Conservation (phyloP, 2,797 vertebrate species). For the Tenualosa thibaudeaui region DNA sequence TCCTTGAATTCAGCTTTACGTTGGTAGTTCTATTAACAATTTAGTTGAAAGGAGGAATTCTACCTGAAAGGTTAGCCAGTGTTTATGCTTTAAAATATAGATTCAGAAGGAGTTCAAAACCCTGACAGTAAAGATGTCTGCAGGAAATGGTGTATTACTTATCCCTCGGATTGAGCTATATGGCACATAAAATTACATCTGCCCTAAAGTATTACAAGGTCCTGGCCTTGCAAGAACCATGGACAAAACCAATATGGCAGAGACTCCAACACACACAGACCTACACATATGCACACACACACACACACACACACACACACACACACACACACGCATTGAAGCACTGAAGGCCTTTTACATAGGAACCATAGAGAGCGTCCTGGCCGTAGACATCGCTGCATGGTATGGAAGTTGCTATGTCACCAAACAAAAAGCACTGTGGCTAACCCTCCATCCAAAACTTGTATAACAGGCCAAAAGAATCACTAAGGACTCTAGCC, state of each 20-base stretch:
- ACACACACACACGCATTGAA: too few relatives aligned
- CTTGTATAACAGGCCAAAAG: too few relatives aligned
- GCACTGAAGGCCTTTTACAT: too few relatives aligned
- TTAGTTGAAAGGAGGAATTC: not conserved
- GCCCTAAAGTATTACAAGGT: not conserved
- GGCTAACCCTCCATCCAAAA: too few relatives aligned
- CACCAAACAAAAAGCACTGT: too few relatives aligned
- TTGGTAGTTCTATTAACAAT: not conserved
- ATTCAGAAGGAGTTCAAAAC: not conserved
- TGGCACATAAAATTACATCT: constrained; percentile 10
- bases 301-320: not conserved
- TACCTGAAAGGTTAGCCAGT: not conserved
- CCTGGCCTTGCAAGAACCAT: not conserved
- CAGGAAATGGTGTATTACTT: not conserved
- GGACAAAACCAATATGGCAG: constrained; percentile 7
- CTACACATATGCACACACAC: constrained; percentile 31
- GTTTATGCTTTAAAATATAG: not conserved
- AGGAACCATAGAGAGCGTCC: too few relatives aligned
- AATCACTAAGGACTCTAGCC: too few relatives aligned
- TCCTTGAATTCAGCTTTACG: not conserved
- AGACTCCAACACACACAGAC: constrained; percentile 23
- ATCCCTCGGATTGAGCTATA: not conserved
- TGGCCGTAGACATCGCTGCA: too few relatives aligned
- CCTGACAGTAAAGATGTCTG: not conserved
- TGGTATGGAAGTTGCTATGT: too few relatives aligned